These are phyloP conservation scores for Garrulus glandarius DNA, from an alignment of 2,797 vertebrate species.

Conservation along the genomic window DNA sequence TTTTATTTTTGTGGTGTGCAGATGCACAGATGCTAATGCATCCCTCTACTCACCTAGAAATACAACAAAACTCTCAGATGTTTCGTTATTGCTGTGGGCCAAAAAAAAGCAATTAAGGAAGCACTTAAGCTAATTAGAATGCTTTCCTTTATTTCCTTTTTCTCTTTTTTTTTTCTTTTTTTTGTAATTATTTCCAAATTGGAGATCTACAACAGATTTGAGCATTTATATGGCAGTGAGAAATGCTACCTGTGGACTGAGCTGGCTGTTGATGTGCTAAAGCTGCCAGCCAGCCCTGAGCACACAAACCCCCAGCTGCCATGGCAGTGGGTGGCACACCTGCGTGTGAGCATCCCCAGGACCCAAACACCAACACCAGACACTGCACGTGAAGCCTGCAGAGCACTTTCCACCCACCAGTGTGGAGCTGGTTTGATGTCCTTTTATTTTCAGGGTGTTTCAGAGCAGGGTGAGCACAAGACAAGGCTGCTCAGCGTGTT, in stretches of 20 bases:
- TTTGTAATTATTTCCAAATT: not conserved
- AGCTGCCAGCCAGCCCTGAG: not conserved
- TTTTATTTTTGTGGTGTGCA: not conserved
- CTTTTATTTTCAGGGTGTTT: not conserved
- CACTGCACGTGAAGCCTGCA: rapidly evolving
- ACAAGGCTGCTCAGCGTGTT: rapidly evolving
- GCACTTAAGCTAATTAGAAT: not conserved
- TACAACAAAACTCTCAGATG: not conserved
- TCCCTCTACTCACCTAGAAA: not conserved
- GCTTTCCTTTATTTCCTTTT: not conserved
- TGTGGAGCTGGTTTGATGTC: rapidly evolving
- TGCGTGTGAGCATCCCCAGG: rapidly evolving
- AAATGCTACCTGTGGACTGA: not conserved
- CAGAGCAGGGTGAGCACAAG: rapidly evolving
- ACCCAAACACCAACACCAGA: not conserved
- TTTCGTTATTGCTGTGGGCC: not conserved
- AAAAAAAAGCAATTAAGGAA: not conserved
- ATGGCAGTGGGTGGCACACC: no score
- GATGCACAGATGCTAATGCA: not conserved
- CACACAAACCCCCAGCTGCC: rapidly evolving
- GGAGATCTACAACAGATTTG: not conserved
- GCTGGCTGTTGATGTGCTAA: rapidly evolving
- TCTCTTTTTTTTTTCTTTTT: not conserved
- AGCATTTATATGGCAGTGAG: not conserved
- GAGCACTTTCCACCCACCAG: not conserved